Conservation (phyloP, 2,113 vertebrate genomes). For the Tachysurus fulvidraco region DNA sequence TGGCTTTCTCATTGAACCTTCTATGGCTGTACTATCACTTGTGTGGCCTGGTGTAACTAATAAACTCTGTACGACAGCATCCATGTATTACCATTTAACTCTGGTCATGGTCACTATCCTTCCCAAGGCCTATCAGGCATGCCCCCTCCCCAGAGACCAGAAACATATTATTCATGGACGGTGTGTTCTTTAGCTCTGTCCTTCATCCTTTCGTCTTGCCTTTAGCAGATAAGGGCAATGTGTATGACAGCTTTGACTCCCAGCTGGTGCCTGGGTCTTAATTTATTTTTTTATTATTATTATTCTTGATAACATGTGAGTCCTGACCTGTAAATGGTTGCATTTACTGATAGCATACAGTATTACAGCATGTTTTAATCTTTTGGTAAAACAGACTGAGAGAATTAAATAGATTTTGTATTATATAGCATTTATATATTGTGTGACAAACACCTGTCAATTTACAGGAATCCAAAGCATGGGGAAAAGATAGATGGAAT, state of each 20-base stretch:
- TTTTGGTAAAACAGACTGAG: not conserved
- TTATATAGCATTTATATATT: not conserved
- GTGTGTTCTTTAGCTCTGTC: constrained; percentile 22
- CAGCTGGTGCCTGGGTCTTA: not conserved
- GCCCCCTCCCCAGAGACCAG: constrained; percentile 19
- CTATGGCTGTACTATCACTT: constrained; percentile 10
- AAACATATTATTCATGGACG: constrained; percentile 30
- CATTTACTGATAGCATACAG: not conserved
- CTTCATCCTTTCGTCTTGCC: not conserved
- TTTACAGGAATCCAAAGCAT: not conserved
- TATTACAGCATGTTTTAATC: not conserved
- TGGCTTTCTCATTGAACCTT: not conserved
- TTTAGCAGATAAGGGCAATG: constrained; percentile 32
- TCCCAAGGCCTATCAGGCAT: constrained; percentile 9
- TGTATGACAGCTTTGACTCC: constrained; percentile 5
- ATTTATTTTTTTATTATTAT: not conserved
- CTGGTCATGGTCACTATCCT: constrained; percentile 33
- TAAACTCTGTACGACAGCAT: not conserved
- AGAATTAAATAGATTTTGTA: not conserved
- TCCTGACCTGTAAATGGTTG: constrained; percentile 6
- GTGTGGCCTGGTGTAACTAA: constrained; percentile 5
- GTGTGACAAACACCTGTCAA: not conserved
- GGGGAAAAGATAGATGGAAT: not conserved
- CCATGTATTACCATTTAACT: constrained; percentile 39
- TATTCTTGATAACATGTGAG: constrained; percentile 14